Evolutionary conservation across 2,888 invertebrate species (phyloP), one percentile per base, ranked within the genome.

Genomic region (Agapetus fuscipes): DNA sequence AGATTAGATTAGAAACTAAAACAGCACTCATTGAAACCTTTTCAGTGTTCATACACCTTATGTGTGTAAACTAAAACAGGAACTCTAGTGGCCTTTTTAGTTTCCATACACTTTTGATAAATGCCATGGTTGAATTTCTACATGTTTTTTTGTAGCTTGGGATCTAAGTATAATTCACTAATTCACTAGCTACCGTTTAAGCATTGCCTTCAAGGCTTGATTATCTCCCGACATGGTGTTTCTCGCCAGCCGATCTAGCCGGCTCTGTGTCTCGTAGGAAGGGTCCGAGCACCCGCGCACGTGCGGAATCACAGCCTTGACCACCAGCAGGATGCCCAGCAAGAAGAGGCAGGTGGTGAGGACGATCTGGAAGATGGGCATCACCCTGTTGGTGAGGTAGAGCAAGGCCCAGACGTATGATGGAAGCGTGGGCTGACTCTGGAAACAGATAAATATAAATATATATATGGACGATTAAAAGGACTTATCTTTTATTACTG

Each of bases 401-500:
- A 77, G 58, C 3, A 70, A 57, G 17, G 52, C 51, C 38, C 55
- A 55, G 26, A 78, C 70, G 39, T 63, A 60, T 17, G 61, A 52
- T 0, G 78, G 77, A 1, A 78, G 54, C 2, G 68, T 69, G 49
- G 69, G 67, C 62, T 76, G 75, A 51, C 69, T 66, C 78, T 78
- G 68, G 44, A 71, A 66, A 30, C 41, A 17, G 24, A 37, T 43
- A 38, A 41, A 45, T 30, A 28, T 9, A 12, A 10, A 26, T 31
- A 43, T 17, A 17, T 14, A 17, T 9, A 41, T n/a, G 26, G n/a
- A 11, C 12, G 10, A n/a, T n/a, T n/a, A n/a, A n/a, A n/a, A n/a
- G n/a, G n/a, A n/a, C n/a, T n/a, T n/a, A n/a, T n/a, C n/a, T n/a
- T n/a, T n/a, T n/a, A n/a, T n/a, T n/a, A n/a, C n/a, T n/a, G n/a